These are phyloP conservation scores for Coryphaenoides rupestris DNA, from an alignment of 2,113 vertebrate species.

Conservation along the genomic window DNA sequence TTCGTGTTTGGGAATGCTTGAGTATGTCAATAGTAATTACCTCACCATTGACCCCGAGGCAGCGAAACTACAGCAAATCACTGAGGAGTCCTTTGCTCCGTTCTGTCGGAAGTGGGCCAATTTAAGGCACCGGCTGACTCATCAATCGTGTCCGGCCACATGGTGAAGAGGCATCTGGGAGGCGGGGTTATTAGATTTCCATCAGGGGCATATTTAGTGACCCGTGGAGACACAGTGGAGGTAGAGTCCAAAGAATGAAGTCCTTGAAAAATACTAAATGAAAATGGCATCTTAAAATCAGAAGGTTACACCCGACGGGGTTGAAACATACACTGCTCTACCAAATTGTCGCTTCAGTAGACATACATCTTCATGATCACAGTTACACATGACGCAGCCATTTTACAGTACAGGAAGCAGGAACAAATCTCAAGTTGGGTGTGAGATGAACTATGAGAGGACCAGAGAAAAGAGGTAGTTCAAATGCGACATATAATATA, in stretches of 20 bases:
- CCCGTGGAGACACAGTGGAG: conserved; percentile 36
- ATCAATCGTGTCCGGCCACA: conserved; percentile 18
- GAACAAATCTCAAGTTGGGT: neutral
- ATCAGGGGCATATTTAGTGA: conserved; percentile 51
- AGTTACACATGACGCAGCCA: conserved; percentile 9
- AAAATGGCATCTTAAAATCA: no score
- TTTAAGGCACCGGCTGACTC: conserved; percentile 8
- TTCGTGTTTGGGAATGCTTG: neutral
- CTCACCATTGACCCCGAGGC: neutral
- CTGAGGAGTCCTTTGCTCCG: neutral
- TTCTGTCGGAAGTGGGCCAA: neutral
- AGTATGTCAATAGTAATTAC: conserved; percentile 1
- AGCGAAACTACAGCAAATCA: neutral
- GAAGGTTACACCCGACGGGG: no score
- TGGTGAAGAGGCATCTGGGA: neutral
- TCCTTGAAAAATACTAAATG: conserved; percentile 6
- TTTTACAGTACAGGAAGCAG: conserved; percentile 6
- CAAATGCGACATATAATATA: no score
- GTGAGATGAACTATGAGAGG: no score
- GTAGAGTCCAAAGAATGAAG: conserved; percentile 29
- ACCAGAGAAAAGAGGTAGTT: no score
- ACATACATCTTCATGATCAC: no score
- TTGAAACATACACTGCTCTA: no score
- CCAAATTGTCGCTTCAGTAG: no score
- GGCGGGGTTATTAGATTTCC: conserved; percentile 30